Base-by-base conservation (phyloP, 2,888 invertebrate genomes). In the Caenorhabditis macrosperma region DNA sequence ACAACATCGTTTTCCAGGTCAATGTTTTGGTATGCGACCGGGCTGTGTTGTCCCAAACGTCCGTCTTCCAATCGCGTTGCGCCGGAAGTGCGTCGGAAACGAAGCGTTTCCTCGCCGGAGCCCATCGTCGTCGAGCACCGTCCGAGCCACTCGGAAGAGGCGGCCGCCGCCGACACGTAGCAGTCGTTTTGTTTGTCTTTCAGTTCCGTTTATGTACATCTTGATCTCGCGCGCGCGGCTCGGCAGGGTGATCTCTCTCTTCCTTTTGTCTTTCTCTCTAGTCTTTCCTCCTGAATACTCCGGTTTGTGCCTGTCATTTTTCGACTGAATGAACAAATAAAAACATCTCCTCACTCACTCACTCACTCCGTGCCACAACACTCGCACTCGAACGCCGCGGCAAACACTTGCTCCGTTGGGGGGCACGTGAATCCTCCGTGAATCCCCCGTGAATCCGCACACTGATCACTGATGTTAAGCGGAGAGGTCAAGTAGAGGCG, bases 21-120 rank as follows among this genome's bases (percentile, higher is more conserved):
- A n/a, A 74, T 78, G 78, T 78, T 74, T 30, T 74, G 78, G 74
- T 78, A 68, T 24, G 67, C 78, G 1, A 78, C 72, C 22, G 78
- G 78, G 5, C 30, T 78, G 7, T 78, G 78, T 35, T 78, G 78
- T 28, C 59, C 68, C 26, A 74, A 72, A 50, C 54, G 77, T n/a
- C 50, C 35, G 24, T 55, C 55, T 20, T 50, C 61, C 20, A 72
- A 72, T 26, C 46, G 72, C 26, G 28, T 72, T 0, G 26, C 63
- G n/a, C 72, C 72, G n/a, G 63, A 63, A 28, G 17, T 50, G n/a
- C 55, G 64, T 28, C 67, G 78, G 26, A 78, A 74, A 24, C 59
- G 68, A 35, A 78, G 78, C n/a, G 52, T 78, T 22, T 78, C 78
- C 0, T 78, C 78, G n/a, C 78, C 78, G 10, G 63, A 50, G 33